Base-by-base conservation (phyloP, 2,797 vertebrate species). In the Xenopus petersii region DNA sequence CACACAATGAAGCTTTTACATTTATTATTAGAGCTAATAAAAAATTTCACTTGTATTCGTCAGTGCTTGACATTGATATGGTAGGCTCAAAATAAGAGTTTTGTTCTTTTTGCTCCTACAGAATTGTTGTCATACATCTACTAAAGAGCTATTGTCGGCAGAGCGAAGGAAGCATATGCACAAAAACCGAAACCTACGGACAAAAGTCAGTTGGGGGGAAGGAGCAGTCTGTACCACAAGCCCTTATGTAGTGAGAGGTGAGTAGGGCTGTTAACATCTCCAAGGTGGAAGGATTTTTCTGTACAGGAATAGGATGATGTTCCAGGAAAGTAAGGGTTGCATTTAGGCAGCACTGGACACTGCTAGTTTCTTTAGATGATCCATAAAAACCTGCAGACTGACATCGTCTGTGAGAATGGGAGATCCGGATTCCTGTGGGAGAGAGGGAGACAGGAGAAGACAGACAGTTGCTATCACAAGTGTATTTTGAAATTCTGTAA, bases 311-410 rank as follows among this genome's bases (percentile, higher is more conserved):
- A 4, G 26, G 26, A 30, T 30, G 26, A 2, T 30, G 26, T 30
- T 30, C 26, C 26, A 30, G 26, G 26, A 2, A 30, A 30, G 26
- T 30, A 30, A 26, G 15, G 21, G 13, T 17, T 47, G 42, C 8
- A 36, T 71, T 93, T 88, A 95, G 79, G 96, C 95, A 55, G 97
- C 95, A 79, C 96, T 98, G 77, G 96, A 98, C 26, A 99, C 97
- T 0, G 97, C 97, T 0, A 99, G 92, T 83, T 98, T 98, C 92
- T 99, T 99, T 84, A 99, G 91, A 84, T 99, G 97, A 86, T 98
- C 97, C 97, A 99, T 99, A 82, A 99, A 99, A 60, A 99, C 97
- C 88, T 99, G 97, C 81, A 99, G 92, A 80, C 96, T 99, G 85
- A 99, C 96, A 61, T 99, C 96, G 61, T 99, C 97, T 0, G 97